Evolutionary conservation across 1,140 invertebrate genomes (phyloP).

Genomic region (Rhyzopertha dominica): DNA sequence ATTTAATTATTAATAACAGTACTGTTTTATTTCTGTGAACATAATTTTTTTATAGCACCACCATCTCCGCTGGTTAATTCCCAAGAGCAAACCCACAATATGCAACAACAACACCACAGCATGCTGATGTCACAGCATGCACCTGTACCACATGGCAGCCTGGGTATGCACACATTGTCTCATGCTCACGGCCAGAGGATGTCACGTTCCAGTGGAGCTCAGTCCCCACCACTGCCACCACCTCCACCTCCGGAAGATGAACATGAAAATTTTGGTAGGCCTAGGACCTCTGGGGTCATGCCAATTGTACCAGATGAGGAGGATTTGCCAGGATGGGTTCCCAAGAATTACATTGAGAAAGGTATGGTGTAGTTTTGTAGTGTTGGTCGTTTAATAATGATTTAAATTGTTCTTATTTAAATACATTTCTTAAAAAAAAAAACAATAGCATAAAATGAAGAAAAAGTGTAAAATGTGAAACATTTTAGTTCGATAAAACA

Average conservation of each 20-base stretch:
- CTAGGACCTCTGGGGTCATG: slow-evolving; percentile 56
- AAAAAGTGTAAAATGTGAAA: too few relatives aligned
- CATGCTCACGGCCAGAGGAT: slow-evolving; percentile 44
- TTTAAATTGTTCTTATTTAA: slow-evolving; percentile 2
- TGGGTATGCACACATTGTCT: slow-evolving; percentile 51
- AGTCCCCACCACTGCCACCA: slow-evolving; percentile 77
- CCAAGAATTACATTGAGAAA: slow-evolving; percentile 97
- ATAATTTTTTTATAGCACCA: slow-evolving; percentile 54
- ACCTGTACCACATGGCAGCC: slow-evolving; percentile 40
- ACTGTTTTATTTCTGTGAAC: slow-evolving; percentile 1
- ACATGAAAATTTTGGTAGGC: slow-evolving; percentile 67
- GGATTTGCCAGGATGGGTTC: slow-evolving; percentile 83
- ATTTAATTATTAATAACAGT: not conserved
- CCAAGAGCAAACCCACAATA: too few relatives aligned
- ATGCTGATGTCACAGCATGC: slow-evolving; percentile 40
- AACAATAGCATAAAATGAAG: too few relatives aligned
- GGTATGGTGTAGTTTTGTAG: slow-evolving; percentile 51
- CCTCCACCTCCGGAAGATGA: slow-evolving; percentile 75
- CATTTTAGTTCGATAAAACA: too few relatives aligned
- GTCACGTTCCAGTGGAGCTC: slow-evolving; percentile 47
- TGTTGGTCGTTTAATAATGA: not conserved
- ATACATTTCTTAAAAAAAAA: slow-evolving; percentile 7
- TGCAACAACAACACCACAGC: slow-evolving; percentile 36
- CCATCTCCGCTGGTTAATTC: slow-evolving; percentile 67
- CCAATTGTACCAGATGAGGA: slow-evolving; percentile 82